A percentile compares a stretch with the other conserved stretches of the same genome.
Conservation (phyloP, 2,888 invertebrate genomes). For the Plemyria rubiginata region DNA sequence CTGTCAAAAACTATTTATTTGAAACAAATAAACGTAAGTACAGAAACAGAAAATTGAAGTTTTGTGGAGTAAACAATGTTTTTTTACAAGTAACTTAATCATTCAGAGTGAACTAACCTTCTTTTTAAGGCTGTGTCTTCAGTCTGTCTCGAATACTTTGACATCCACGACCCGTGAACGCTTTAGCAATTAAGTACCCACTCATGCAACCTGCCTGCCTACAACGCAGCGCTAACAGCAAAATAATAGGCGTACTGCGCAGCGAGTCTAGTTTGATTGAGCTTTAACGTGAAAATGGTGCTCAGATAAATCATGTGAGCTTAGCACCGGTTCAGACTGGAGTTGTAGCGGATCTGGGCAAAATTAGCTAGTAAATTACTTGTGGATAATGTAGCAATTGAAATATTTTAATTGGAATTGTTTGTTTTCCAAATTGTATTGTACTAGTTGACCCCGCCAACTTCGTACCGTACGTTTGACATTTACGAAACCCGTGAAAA, state of each 20-base stretch:
- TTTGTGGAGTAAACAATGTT: no score
- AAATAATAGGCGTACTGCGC: conserved; percentile 21
- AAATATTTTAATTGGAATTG: no score
- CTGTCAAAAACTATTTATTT: no score
- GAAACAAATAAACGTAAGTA: no score
- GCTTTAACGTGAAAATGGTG: conserved; percentile 5
- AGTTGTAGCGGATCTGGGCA: background rate
- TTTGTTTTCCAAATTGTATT: no score
- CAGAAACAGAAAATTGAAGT: no score
- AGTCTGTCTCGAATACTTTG: conserved; percentile 32
- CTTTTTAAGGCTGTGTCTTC: conserved; percentile 5
- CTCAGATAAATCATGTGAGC: background rate
- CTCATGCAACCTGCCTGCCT: conserved; percentile 32
- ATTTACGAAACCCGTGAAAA: no score
- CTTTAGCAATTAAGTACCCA: conserved; percentile 38
- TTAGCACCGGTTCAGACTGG: background rate
- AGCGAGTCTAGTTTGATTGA: conserved; percentile 15
- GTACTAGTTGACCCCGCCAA: no score
- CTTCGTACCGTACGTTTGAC: no score
- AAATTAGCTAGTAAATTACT: no score
- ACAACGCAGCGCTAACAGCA: conserved; percentile 25
- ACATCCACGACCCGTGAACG: conserved; percentile 33
- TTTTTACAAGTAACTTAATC: no score
- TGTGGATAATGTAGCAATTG: no score
- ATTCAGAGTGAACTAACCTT: conserved; percentile 1